Percentiles rank a stretch among this genome's conserved stretches.
Evolutionary conservation across 2,888 invertebrate genomes (phyloP).

Genomic region (Chrysolina haemoptera): DNA sequence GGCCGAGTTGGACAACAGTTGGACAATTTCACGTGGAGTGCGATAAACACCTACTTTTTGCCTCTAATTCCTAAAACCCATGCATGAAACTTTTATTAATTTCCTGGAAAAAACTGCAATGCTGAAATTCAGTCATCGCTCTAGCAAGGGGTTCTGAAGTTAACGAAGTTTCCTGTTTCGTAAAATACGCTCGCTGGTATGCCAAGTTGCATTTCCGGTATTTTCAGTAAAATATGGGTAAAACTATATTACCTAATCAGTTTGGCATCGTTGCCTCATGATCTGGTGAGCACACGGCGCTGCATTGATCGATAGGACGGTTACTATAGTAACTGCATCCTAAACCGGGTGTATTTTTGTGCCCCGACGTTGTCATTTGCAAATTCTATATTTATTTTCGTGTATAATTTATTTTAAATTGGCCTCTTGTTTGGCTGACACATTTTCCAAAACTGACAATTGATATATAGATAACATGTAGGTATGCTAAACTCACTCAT

Average conservation of each 20-base stretch:
- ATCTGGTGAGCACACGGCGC: background rate
- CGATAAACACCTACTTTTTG: no score
- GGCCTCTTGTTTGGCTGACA: background rate
- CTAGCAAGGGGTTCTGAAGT: background rate
- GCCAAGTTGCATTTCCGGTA: background rate
- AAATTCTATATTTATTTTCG: background rate
- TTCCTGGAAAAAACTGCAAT: background rate
- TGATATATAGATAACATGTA: no score
- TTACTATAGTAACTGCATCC: slow-evolving; percentile 15
- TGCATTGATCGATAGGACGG: slow-evolving; percentile 1
- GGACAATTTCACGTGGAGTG: no score
- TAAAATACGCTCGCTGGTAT: background rate
- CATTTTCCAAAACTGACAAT: background rate
- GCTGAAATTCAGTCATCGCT: background rate
- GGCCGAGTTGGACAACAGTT: no score
- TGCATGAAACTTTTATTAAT: no score
- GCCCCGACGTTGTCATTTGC: background rate
- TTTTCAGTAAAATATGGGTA: background rate
- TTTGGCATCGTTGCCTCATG: background rate
- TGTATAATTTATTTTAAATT: background rate
- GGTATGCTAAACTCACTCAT: no score
- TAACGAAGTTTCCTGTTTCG: background rate
- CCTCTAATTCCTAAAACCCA: no score
- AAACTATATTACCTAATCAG: background rate
- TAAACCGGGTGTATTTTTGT: background rate